Evolutionary conservation across 2,113 vertebrate species (phyloP).

Genomic region (Gallinago jamesoni): DNA sequence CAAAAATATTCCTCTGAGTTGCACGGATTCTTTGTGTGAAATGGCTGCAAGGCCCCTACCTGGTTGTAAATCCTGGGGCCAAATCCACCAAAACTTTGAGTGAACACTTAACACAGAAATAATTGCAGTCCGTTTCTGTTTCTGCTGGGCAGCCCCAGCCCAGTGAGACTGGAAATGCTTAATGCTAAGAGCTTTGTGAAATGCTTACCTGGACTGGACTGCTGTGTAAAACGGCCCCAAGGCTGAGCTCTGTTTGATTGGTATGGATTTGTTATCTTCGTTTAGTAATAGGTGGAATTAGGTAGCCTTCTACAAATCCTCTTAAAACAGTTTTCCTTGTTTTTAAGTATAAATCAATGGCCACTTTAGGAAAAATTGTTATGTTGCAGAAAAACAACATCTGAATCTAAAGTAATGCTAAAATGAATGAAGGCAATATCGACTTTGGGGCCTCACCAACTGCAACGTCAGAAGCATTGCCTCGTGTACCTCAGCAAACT

Average conservation of each 20-base stretch:
- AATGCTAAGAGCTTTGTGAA: background rate
- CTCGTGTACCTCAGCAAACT: background rate
- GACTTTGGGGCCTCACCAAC: fast-evolving
- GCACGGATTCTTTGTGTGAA: background rate
- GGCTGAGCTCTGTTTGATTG: background rate
- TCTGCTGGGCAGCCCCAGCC: background rate
- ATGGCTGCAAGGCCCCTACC: background rate
- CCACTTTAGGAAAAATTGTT: background rate
- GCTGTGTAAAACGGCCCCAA: fast-evolving
- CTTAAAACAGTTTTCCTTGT: background rate
- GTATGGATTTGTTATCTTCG: fast-evolving
- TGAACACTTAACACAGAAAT: background rate
- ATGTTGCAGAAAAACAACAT: background rate
- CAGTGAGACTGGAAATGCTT: background rate
- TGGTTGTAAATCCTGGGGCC: background rate
- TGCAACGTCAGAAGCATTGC: background rate
- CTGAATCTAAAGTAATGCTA: background rate
- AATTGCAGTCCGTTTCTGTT: background rate
- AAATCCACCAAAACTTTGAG: background rate
- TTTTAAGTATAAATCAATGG: background rate
- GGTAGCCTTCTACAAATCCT: background rate
- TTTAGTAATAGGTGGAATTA: background rate
- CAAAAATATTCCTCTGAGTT: background rate
- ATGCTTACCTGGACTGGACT: background rate
- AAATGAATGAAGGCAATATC: background rate